phyloP scores from a whole-genome alignment of 2,113 vertebrate genomes.

The Tichodroma muraria region DNA sequence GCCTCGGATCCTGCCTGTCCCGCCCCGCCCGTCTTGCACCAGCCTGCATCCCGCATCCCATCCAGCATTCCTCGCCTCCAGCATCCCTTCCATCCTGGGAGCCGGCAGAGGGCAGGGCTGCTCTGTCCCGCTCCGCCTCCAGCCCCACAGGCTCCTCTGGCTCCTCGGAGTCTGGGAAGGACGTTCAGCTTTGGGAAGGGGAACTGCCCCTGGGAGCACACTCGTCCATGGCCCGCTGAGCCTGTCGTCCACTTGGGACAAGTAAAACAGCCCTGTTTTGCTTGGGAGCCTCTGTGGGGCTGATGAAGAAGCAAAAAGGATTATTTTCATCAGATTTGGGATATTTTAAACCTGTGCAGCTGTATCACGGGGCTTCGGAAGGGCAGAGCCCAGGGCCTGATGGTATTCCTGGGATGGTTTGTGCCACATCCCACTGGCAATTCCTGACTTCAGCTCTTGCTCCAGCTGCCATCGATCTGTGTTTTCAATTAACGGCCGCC shows the following conservation, averaged over 20 bases:
- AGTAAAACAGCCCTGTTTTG: background rate
- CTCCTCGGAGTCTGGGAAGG: background rate
- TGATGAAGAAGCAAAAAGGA: background rate
- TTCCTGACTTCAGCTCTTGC: background rate
- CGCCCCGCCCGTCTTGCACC: background rate
- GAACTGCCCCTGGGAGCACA: background rate
- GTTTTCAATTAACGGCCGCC: accelerated
- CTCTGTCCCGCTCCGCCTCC: accelerated
- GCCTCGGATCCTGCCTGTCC: too few relatives aligned
- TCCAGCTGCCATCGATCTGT: background rate
- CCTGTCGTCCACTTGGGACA: too few relatives aligned
- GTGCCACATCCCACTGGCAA: accelerated
- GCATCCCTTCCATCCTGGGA: background rate
- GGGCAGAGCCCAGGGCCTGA: background rate
- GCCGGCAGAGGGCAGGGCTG: conserved; percentile 39
- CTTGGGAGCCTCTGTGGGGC: background rate
- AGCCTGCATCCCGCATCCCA: background rate
- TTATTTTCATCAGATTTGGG: background rate
- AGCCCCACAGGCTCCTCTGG: background rate
- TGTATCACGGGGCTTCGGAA: accelerated
- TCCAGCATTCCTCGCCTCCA: accelerated
- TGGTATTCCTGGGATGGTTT: background rate
- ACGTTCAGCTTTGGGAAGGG: background rate
- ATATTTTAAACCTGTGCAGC: background rate
- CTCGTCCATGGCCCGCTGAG: accelerated